A percentile compares a stretch with the other conserved stretches of the same genome.
Conservation (phyloP, 2,888 invertebrate species). For the Cordylochernes scorpioides region DNA sequence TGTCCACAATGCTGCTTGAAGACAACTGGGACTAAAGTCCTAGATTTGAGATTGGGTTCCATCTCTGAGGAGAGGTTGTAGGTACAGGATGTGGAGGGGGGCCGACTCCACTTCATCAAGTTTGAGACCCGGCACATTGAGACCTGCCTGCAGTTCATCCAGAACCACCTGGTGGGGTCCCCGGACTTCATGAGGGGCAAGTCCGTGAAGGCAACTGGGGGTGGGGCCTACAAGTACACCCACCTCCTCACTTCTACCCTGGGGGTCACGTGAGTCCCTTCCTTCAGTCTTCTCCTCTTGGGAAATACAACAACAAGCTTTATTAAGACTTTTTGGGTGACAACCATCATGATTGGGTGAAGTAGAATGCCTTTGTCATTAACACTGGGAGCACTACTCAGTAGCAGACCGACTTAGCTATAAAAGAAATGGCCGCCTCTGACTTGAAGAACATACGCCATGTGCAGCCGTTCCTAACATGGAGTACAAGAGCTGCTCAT, state of each 20-base stretch:
- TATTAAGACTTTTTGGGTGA: no score
- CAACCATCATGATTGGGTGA: no score
- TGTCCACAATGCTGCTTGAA: no score
- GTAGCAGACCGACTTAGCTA: no score
- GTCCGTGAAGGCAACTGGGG: slow-evolving; percentile 37
- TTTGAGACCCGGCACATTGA: slow-evolving; percentile 40
- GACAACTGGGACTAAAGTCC: background rate
- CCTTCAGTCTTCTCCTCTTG: slow-evolving; percentile 29
- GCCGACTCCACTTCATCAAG: slow-evolving; percentile 38
- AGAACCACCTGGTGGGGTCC: slow-evolving; percentile 29
- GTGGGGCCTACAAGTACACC: slow-evolving; percentile 37
- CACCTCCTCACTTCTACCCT: slow-evolving; percentile 32
- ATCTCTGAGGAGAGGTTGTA: background rate
- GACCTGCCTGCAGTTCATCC: slow-evolving; percentile 36
- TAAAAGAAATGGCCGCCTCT: no score
- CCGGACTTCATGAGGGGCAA: slow-evolving; percentile 30
- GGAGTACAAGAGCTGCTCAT: no score
- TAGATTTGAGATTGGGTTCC: no score
- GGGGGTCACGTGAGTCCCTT: slow-evolving; percentile 28
- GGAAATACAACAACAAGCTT: no score
- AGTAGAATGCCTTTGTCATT: no score
- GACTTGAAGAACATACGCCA: no score
- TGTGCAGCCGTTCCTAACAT: no score
- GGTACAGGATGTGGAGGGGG: slow-evolving; percentile 26
- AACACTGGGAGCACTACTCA: no score